Evolutionary conservation across 2,888 invertebrate species (phyloP), one percentile per base, ranked within the genome.

Genomic region (Ametastegia equiseti): DNA sequence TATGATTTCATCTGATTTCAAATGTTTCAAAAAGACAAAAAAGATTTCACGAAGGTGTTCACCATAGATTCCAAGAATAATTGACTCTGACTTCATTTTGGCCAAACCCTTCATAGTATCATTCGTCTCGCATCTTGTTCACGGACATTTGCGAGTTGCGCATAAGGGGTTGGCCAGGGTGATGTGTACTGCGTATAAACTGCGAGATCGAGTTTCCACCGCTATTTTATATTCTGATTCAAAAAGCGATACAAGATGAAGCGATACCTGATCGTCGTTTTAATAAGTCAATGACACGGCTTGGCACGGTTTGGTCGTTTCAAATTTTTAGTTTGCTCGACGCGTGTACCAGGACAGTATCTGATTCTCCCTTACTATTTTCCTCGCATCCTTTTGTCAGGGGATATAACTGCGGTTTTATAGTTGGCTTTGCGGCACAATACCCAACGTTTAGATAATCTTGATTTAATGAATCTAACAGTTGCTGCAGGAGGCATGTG

Each of bases 401-500:
- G 60, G 78, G 78, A 42, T 78, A 65, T 86, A 87, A 86, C 87
- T 89, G 89, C 86, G 89, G 88, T 89, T 90, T 89, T 89, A 88
- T 88, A 88, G 88, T 88, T 86, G 88, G 90, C 89, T 90, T 89
- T 88, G 87, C 87, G 88, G 89, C 87, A 89, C 89, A 89, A 89
- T 89, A 88, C 89, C 78, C 78, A 88, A 89, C 88, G 88, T 88
- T 90, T 90, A 89, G 90, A 91, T 92, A 92, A 92, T 92, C 91
- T 91, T 89, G 91, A 91, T 92, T 92, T 92, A 92, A 92, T 91
- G 91, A 92, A 92, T 92, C 91, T 91, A 91, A 91, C 92, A 91
- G 90, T 91, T 60, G 57, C 57, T 91, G 91, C 88, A 45, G 60
- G 89, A 88, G 86, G 82, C 84, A 67, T 79, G 79, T 67, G 79